These are phyloP conservation scores for Adelosebastes latens DNA, from an alignment of 2,797 vertebrate species.

Conservation along the genomic window DNA sequence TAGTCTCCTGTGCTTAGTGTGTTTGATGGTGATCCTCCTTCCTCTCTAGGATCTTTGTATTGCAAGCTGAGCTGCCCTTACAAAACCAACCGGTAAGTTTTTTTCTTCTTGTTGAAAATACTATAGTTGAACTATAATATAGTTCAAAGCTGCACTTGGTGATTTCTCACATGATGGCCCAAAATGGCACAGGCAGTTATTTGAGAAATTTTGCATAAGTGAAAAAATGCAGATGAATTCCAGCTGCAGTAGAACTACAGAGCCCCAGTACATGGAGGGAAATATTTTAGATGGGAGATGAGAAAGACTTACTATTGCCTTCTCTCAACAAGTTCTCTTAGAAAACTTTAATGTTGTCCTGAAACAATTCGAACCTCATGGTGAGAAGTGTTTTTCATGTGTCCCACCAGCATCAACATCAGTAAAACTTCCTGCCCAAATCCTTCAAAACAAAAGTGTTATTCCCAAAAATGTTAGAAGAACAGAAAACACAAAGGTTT, in stretches of 20 bases:
- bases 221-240: not conserved
- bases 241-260: not conserved
- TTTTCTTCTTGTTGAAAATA: not conserved
- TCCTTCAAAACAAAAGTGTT: not conserved
- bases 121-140: not conserved
- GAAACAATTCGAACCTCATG: not conserved
- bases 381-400: not conserved
- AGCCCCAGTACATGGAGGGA: not conserved
- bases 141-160: not conserved
- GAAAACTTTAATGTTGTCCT: not conserved
- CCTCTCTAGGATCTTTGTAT: slow-evolving; percentile 37
- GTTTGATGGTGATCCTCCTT: slow-evolving; percentile 1
- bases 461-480: not conserved
- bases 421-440: no score
- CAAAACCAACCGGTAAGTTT: slow-evolving; percentile 31
- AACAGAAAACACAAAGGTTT: not conserved
- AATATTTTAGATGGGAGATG: not conserved
- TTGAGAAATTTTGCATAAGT: not conserved
- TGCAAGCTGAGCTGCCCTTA: not conserved
- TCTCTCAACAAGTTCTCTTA: not conserved
- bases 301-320: not conserved
- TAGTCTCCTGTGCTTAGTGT: not conserved
- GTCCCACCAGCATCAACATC: not conserved
- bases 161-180: not conserved
- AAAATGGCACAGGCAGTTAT: not conserved